phyloP scores from a whole-genome alignment of 92 coral and sea anemone genomes.

The Phenganax stokvisi region DNA sequence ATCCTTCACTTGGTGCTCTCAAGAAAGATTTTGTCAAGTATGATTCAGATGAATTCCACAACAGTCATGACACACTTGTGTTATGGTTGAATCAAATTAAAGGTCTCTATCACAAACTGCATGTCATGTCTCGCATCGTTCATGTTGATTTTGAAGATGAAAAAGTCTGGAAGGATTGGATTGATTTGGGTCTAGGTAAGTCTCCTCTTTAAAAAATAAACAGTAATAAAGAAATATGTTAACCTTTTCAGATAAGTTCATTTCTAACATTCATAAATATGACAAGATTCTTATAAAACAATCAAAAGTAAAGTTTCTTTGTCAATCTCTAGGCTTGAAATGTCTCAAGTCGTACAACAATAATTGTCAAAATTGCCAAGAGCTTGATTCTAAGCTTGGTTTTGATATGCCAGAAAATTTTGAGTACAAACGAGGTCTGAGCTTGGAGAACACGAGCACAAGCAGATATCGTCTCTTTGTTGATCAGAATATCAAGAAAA shows the following conservation, averaged over 20 bases:
- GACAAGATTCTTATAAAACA: too few relatives aligned
- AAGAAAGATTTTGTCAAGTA: slow-evolving; percentile 68
- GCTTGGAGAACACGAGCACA: slow-evolving; percentile 54
- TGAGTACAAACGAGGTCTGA: slow-evolving; percentile 30
- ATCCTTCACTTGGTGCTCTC: slow-evolving; percentile 70
- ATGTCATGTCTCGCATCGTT: slow-evolving; percentile 67
- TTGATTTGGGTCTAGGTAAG: slow-evolving; percentile 72
- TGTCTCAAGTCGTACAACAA: neutral
- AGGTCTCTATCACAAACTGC: slow-evolving; percentile 76
- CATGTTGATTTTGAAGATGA: slow-evolving; percentile 60
- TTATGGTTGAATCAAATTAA: slow-evolving; percentile 78
- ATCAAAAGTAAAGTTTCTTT: too few relatives aligned
- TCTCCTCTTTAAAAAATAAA: slow-evolving; percentile 9
- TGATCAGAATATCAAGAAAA: slow-evolving; percentile 76
- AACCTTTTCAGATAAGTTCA: neutral
- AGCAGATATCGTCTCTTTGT: slow-evolving; percentile 88
- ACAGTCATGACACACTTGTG: slow-evolving; percentile 65
- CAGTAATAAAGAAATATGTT: neutral
- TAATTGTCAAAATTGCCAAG: slow-evolving; percentile 14
- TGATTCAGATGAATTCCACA: slow-evolving; percentile 51
- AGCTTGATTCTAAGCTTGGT: slow-evolving; percentile 1
- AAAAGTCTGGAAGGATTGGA: slow-evolving; percentile 84
- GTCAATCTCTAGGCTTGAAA: neutral
- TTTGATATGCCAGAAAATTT: neutral
- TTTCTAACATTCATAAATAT: too few relatives aligned